Percentiles rank a stretch among this genome's conserved stretches.
Evolutionary conservation across 2,113 vertebrate species (phyloP).

Genomic region (Zosterops borbonicus): DNA sequence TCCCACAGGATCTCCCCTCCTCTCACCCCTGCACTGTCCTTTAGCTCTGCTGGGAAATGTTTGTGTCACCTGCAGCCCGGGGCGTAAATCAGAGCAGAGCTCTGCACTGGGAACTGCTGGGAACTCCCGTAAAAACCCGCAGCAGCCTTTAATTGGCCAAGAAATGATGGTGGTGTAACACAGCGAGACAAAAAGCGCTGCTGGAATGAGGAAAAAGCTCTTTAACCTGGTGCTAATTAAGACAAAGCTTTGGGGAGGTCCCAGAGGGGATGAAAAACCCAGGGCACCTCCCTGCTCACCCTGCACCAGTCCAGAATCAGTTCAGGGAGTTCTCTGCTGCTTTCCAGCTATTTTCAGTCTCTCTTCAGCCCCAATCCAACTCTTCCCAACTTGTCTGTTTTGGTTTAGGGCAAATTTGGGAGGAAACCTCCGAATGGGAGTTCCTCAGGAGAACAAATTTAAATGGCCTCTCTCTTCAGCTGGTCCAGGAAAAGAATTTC

Average conservation of each 20-base stretch:
- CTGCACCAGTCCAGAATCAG: neutral
- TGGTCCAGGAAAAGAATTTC: too few species aligned
- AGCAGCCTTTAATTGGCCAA: neutral
- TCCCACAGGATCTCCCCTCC: neutral
- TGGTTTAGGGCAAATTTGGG: too few species aligned
- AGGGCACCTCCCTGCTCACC: neutral
- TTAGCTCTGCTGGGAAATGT: neutral
- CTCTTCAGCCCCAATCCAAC: too few species aligned
- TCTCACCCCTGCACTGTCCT: neutral
- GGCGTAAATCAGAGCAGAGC: neutral
- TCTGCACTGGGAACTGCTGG: neutral
- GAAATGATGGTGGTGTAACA: neutral
- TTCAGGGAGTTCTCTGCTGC: too few species aligned
- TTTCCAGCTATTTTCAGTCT: too few species aligned
- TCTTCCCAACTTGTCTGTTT: too few species aligned
- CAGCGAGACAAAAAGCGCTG: accelerated
- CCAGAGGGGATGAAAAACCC: neutral
- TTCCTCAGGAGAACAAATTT: too few species aligned
- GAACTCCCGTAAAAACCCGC: neutral
- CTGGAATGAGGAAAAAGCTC: neutral
- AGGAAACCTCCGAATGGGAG: too few species aligned
- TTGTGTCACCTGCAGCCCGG: neutral
- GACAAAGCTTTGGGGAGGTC: neutral
- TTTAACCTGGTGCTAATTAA: neutral
- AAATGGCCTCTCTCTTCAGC: too few species aligned